Evolutionary conservation across 64 coral and sea anemone species (phyloP).

Genomic region (Montipora sp.): DNA sequence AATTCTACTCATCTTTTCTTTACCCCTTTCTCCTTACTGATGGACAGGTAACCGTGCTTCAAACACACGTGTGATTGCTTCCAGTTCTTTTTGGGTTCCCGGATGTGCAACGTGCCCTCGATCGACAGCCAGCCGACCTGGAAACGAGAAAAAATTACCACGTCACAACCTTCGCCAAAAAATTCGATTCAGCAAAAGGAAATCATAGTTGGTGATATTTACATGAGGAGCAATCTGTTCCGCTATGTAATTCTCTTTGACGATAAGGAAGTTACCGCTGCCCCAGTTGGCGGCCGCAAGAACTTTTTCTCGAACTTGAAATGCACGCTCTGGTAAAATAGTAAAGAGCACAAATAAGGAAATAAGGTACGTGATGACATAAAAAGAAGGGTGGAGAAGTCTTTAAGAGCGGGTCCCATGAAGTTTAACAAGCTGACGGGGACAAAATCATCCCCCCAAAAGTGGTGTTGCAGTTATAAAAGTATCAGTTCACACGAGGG

Average conservation of each 20-base stretch:
- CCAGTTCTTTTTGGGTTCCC: constrained; percentile 72
- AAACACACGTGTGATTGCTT: constrained; percentile 48
- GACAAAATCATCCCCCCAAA: no score
- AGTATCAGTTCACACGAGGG: no score
- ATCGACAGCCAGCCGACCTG: constrained; percentile 55
- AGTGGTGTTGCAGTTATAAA: no score
- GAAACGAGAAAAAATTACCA: neutral
- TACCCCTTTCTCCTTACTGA: constrained; percentile 52
- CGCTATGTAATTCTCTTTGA: constrained; percentile 68
- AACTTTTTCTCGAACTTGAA: constrained; percentile 72
- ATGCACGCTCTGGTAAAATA: constrained; percentile 49
- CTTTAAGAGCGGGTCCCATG: neutral
- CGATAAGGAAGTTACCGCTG: constrained; percentile 58
- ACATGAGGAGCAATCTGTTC: constrained; percentile 64
- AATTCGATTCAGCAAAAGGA: neutral
- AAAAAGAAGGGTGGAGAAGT: neutral
- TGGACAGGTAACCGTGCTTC: constrained; percentile 63
- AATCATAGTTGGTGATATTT: neutral
- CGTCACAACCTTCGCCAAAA: neutral
- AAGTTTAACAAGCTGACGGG: no score
- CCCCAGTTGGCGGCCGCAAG: constrained; percentile 47
- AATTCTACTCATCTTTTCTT: neutral
- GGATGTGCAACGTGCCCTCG: constrained; percentile 55
- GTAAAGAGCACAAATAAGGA: neutral
- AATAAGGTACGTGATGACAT: neutral